Evolutionary conservation across 1,140 invertebrate species (phyloP).

Genomic region (Trichonephila clavata): DNA sequence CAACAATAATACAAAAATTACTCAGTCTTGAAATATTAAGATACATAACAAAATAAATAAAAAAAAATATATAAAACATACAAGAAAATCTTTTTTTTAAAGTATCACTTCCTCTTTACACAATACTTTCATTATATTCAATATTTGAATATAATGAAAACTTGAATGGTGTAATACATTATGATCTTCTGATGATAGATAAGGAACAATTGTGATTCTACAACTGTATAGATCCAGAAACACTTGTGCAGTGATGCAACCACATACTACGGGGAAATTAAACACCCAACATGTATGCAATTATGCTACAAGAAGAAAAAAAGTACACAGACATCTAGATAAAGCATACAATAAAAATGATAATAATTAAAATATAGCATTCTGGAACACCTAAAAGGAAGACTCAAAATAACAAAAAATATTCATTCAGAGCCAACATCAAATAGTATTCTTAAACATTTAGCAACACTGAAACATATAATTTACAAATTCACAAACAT

Average conservation of each 20-base stretch:
- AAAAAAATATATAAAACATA: not conserved
- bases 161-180: not conserved
- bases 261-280: not conserved
- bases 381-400: not conserved
- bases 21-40: no score
- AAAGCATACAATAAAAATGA: not conserved
- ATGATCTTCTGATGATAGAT: conserved; percentile 19
- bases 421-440: not conserved
- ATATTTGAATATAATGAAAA: conserved; percentile 5
- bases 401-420: not conserved
- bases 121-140: conserved; percentile 20
- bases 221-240: conserved; percentile 3
- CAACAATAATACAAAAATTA: no score
- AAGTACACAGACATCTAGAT: not conserved
- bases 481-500: not conserved
- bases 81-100: not conserved
- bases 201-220: conserved; percentile 7
- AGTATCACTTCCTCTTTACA: not conserved
- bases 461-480: not conserved
- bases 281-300: not conserved
- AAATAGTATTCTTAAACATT: not conserved
- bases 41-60: no score
- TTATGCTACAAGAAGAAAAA: not conserved
- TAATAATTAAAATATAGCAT: not conserved
- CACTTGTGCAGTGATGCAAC: conserved; percentile 29